phyloP scores from a whole-genome alignment of 2,797 vertebrate genomes.

The Melopsittacus undulatus region DNA sequence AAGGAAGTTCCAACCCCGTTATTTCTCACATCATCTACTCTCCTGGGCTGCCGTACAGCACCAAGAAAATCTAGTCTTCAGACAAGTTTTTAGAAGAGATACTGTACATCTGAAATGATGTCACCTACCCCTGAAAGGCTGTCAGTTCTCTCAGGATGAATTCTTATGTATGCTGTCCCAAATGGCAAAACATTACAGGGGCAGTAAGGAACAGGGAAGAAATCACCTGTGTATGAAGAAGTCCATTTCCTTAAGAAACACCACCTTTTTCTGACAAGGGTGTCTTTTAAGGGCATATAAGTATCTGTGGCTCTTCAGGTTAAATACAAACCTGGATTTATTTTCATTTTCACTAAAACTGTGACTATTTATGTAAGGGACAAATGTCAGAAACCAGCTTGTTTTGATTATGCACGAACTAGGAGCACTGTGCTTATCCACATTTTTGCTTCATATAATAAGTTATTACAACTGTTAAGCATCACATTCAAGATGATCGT shows the following conservation, averaged over 20 bases:
- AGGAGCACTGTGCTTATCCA: not conserved
- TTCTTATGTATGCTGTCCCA: not conserved
- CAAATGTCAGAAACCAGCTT: not conserved
- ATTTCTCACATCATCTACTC: not conserved
- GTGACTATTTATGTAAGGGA: not conserved
- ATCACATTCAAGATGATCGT: not conserved
- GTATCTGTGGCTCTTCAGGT: not conserved
- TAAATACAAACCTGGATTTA: not conserved
- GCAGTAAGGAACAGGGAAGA: rapidly evolving
- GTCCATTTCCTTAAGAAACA: not conserved
- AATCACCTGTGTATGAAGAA: not conserved
- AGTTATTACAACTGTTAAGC: not conserved
- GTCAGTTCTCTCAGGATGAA: not conserved
- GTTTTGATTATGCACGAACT: not conserved
- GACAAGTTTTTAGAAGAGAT: not conserved
- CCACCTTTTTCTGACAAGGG: not conserved
- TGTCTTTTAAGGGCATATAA: not conserved
- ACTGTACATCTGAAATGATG: not conserved
- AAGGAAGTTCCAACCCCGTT: not conserved
- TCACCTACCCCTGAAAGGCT: not conserved
- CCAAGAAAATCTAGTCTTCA: not conserved
- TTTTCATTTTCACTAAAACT: not conserved
- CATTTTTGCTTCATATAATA: not conserved
- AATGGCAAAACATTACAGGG: not conserved
- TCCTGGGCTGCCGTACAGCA: not conserved